Conservation (phyloP, 2,888 invertebrate genomes). For the Panzeria rudis region DNA sequence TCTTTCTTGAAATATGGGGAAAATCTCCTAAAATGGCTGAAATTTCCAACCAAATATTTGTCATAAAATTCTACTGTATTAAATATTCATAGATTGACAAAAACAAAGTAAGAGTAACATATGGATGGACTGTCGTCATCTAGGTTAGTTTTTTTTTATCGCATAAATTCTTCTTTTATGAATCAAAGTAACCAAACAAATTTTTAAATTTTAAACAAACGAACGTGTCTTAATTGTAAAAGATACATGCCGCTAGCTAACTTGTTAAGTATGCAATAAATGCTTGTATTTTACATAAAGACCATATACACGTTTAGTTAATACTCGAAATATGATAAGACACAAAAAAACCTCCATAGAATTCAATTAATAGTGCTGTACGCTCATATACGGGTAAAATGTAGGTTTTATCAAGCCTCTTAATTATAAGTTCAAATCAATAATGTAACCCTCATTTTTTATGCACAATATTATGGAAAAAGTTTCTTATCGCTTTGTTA, state of each 20-base stretch:
- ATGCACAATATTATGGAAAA: neutral
- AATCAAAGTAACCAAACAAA: neutral
- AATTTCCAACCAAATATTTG: no score
- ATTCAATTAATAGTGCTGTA: conserved; percentile 2
- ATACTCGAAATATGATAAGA: conserved; percentile 6
- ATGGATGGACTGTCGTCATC: no score
- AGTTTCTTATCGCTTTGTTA: conserved; percentile 15
- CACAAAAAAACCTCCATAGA: conserved; percentile 25
- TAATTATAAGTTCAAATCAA: conserved; percentile 55
- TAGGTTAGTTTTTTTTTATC: neutral
- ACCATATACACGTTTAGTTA: conserved; percentile 8
- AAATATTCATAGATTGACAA: no score
- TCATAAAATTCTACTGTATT: no score
- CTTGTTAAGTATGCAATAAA: neutral
- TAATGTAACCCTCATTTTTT: conserved; percentile 54
- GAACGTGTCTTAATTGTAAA: conserved; percentile 9
- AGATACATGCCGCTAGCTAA: neutral
- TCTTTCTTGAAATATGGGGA: no score
- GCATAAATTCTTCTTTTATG: neutral
- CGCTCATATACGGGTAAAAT: neutral
- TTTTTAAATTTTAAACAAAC: neutral
- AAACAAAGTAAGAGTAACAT: no score
- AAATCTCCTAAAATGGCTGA: no score
- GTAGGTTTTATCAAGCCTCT: conserved; percentile 6
- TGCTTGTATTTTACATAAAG: conserved; percentile 5